Base-by-base conservation (phyloP, 2,888 invertebrate species). In the Torymus texanus region DNA sequence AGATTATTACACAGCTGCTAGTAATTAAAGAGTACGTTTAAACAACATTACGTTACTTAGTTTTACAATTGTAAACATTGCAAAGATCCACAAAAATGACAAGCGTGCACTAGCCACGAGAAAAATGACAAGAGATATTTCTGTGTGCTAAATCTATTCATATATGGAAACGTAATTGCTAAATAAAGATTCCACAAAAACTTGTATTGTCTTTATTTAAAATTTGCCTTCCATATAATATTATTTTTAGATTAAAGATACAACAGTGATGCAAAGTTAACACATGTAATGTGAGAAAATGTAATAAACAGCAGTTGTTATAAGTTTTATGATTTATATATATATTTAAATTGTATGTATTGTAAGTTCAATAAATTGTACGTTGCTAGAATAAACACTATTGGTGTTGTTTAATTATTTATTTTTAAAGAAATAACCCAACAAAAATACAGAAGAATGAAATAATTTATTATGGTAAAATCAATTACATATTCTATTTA, bases 181-280 rank as follows among this genome's bases (percentile, higher is more conserved):
- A 86, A 88, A 88, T 88, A 87, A 87, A 86, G 83, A 83, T 84
- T 84, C 79, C 79, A 82, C 79, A 82, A 85, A 82, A 83, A 65
- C 24, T 78, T 50, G 16, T 66, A 68, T 73, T 63, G 58, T 55
- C 50, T 56, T 76, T 70, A 55, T 70, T 75, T 77, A 12, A 41
- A 63, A 29, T 77, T 80, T 21, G 77, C 65, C 65, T 75, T 24
- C 63, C 13, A 55, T 66, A 70, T 67, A n/a, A 67, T 51, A 21
- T 62, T 14, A 63, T 72, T 74, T 53, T 61, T 59, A 16, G 41
- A 53, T 24, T 10, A 4, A 70, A 13, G 24, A 62, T 24, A 74
- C 8, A 4, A 16, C 58, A 56, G 12, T 50, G 21, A 29, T 51
- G 29, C 56, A 21, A 63, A 70, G 16, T 16, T 5, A 62, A 79